Percentiles rank a stretch among this genome's conserved stretches.
Evolutionary conservation across 2,888 invertebrate species (phyloP).

Genomic region (Morpho helenor): DNA sequence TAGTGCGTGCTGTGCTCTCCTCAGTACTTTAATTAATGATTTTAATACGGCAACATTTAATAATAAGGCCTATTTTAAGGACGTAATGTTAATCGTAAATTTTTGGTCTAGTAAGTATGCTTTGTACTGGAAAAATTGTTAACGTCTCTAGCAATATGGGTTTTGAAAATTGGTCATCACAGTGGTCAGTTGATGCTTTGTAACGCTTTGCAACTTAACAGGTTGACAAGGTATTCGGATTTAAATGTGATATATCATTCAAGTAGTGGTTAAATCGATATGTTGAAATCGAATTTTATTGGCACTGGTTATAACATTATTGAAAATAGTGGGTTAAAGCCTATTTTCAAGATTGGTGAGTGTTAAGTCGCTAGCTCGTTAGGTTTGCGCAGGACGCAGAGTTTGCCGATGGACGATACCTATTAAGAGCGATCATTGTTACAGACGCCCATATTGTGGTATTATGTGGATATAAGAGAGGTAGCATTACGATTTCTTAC

Average conservation of each 20-base stretch:
- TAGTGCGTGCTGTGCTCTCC: conserved; percentile 73
- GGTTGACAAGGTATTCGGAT: conserved; percentile 12
- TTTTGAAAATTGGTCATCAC: conserved; percentile 23
- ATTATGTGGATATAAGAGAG: conserved; percentile 3
- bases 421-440: conserved; percentile 4
- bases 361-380: not conserved
- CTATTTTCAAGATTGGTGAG: conserved; percentile 1
- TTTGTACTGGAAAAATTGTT: conserved; percentile 47
- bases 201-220: conserved; percentile 4
- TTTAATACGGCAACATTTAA: conserved; percentile 29
- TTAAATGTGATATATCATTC: not conserved
- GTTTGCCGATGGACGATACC: conserved; percentile 6
- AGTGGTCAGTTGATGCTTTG: conserved; percentile 15
- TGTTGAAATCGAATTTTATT: conserved; percentile 3
- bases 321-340: conserved; percentile 25
- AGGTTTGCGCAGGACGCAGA: conserved; percentile 24
- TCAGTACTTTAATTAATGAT: conserved; percentile 39
- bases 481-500: conserved; percentile 1
- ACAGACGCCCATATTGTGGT: conserved; percentile 6
- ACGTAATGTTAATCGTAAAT: conserved; percentile 42
- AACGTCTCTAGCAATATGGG: conserved; percentile 29
- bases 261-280: conserved; percentile 1
- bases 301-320: conserved; percentile 15
- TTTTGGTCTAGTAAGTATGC: conserved; percentile 38
- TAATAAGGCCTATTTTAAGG: conserved; percentile 61